Conservation (phyloP, 2,888 invertebrate species). For the Leptinotarsa haldemani region DNA sequence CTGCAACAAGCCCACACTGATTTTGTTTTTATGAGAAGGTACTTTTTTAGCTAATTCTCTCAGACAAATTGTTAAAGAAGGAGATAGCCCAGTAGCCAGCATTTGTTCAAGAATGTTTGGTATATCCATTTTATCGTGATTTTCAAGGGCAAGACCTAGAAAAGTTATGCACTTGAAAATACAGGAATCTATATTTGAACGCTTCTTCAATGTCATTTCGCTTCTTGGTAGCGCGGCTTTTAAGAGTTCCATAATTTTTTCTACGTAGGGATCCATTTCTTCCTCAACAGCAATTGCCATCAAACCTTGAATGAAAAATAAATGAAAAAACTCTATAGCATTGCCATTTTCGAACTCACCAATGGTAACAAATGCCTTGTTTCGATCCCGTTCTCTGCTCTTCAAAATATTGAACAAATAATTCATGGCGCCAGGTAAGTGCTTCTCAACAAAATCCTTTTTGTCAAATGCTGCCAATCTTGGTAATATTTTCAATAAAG, state of each 20-base stretch:
- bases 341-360: slow-evolving; percentile 66
- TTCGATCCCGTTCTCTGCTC: slow-evolving; percentile 86
- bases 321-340: not conserved
- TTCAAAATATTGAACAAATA: slow-evolving; percentile 82
- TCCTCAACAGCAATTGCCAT: slow-evolving; percentile 89
- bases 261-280: slow-evolving; percentile 83
- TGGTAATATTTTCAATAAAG: slow-evolving; percentile 87
- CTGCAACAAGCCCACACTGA: slow-evolving; percentile 91
- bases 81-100: slow-evolving; percentile 91
- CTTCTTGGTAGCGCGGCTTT: slow-evolving; percentile 71
- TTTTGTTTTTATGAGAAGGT: slow-evolving; percentile 87
- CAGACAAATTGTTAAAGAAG: slow-evolving; percentile 90
- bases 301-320: slow-evolving; percentile 62
- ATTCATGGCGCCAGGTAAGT: slow-evolving; percentile 79
- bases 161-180: slow-evolving; percentile 95
- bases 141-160: slow-evolving; percentile 85
- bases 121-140: slow-evolving; percentile 81
- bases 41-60: slow-evolving; percentile 89
- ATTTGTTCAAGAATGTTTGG: slow-evolving; percentile 89
- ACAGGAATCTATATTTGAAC: slow-evolving; percentile 82
- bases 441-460: slow-evolving; percentile 80
- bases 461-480: slow-evolving; percentile 94
- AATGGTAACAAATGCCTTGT: slow-evolving; percentile 89
- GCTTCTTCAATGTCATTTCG: slow-evolving; percentile 82
- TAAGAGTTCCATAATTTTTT: slow-evolving; percentile 84